phyloP scores from a whole-genome alignment of 2,113 vertebrate species.

The Gallinago undulata region DNA sequence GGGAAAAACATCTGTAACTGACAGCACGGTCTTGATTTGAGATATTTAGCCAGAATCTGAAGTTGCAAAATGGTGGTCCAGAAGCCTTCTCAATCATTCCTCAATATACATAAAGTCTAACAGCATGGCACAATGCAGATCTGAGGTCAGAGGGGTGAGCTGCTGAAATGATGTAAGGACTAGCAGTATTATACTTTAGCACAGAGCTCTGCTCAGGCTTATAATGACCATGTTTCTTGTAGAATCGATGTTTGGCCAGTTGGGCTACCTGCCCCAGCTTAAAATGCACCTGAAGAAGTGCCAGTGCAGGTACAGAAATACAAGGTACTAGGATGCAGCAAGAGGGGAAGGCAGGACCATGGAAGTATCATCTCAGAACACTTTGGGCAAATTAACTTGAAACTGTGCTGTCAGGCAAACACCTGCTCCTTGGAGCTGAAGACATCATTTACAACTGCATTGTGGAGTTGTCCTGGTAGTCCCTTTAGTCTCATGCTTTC shows the following conservation, averaged over 20 bases:
- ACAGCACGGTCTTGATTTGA: background rate
- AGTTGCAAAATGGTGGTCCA: background rate
- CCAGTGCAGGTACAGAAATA: background rate
- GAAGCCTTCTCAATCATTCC: background rate
- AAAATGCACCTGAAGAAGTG: background rate
- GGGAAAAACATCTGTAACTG: background rate
- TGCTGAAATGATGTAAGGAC: background rate
- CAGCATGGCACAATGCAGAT: background rate
- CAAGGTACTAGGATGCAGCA: background rate
- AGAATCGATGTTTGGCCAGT: background rate
- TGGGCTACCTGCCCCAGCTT: background rate
- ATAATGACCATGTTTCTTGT: background rate
- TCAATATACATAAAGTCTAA: background rate
- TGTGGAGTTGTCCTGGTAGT: background rate
- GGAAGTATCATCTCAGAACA: background rate
- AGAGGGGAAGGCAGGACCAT: background rate
- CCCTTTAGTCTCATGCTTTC: background rate
- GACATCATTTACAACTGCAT: background rate
- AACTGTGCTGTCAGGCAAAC: background rate
- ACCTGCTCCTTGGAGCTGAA: background rate
- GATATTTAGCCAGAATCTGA: background rate
- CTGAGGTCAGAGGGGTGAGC: background rate
- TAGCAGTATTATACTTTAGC: background rate
- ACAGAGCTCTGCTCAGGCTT: background rate
- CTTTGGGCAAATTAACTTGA: background rate